These are phyloP conservation scores for Euplexia lucipara DNA, from an alignment of 2,888 invertebrate species.

Conservation along the genomic window DNA sequence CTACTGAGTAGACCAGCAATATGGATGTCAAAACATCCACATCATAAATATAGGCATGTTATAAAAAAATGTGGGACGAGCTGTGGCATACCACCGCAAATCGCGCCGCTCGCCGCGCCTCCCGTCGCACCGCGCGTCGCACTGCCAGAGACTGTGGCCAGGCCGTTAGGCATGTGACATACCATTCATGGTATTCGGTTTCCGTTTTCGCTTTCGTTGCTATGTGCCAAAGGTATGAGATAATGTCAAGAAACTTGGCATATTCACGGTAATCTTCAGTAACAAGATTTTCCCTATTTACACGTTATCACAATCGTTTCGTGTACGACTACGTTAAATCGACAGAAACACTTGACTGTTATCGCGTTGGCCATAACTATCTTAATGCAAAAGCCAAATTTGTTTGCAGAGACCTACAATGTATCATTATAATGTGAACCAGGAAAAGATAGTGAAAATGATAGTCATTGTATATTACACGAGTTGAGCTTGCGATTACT, in stretches of 20 bases:
- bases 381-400: slow-evolving; percentile 34
- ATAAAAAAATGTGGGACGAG: too few species aligned
- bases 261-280: slow-evolving; percentile 13
- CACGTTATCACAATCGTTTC: slow-evolving; percentile 15
- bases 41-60: too few species aligned
- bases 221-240: background rate
- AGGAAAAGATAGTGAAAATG: slow-evolving; percentile 8
- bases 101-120: too few species aligned
- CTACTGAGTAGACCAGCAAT: too few species aligned
- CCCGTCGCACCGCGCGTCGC: too few species aligned
- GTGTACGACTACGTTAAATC: slow-evolving; percentile 11
- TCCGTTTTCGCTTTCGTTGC: slow-evolving; percentile 21
- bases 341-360: slow-evolving; percentile 35
- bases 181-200: background rate
- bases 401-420: slow-evolving; percentile 33
- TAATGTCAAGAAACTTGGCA: slow-evolving; percentile 28
- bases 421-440: slow-evolving; percentile 10
- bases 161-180: background rate
- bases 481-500: too few species aligned
- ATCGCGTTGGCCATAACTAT: slow-evolving; percentile 33
- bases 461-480: too few species aligned
- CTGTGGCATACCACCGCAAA: too few species aligned
- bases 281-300: slow-evolving; percentile 16
- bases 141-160: too few species aligned
- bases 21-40: too few species aligned